These are phyloP conservation scores for Eubasilissa regina DNA, from an alignment of 1,140 invertebrate species.

Conservation along the genomic window DNA sequence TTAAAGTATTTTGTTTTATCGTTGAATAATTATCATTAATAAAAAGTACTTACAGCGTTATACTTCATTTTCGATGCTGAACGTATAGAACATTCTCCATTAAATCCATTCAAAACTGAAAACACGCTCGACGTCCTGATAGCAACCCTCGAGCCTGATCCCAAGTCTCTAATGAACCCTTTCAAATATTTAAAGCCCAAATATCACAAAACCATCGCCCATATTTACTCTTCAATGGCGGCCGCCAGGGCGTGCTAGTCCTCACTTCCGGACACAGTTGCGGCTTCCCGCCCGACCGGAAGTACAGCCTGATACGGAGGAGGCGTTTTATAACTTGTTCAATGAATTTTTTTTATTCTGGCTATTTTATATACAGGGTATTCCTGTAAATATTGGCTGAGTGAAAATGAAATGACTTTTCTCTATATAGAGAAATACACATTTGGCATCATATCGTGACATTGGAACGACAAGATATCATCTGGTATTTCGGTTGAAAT, in stretches of 20 bases:
- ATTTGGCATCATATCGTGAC: too few species aligned
- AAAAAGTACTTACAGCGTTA: too few species aligned
- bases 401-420: not conserved
- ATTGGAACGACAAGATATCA: too few species aligned
- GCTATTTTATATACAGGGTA: not conserved
- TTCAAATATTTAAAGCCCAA: slow-evolving; percentile 42
- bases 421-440: too few species aligned
- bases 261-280: slow-evolving; percentile 31
- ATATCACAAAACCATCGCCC: slow-evolving; percentile 31
- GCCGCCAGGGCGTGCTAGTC: slow-evolving; percentile 40
- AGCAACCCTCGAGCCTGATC: not conserved
- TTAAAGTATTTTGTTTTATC: too few species aligned
- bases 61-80: too few species aligned
- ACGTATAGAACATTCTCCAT: too few species aligned
- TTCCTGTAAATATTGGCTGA: not conserved
- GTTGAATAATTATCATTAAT: too few species aligned
- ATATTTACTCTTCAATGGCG: slow-evolving; percentile 37
- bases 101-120: too few species aligned
- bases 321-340: not conserved
- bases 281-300: slow-evolving; percentile 49
- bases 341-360: not conserved
- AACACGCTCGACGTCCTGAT: too few species aligned
- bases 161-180: slow-evolving; percentile 2
- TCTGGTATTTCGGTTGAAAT: too few species aligned
- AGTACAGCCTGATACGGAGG: slow-evolving; percentile 30